phyloP scores from a whole-genome alignment of 2,888 invertebrate genomes.

The Rhagonycha fulva region DNA sequence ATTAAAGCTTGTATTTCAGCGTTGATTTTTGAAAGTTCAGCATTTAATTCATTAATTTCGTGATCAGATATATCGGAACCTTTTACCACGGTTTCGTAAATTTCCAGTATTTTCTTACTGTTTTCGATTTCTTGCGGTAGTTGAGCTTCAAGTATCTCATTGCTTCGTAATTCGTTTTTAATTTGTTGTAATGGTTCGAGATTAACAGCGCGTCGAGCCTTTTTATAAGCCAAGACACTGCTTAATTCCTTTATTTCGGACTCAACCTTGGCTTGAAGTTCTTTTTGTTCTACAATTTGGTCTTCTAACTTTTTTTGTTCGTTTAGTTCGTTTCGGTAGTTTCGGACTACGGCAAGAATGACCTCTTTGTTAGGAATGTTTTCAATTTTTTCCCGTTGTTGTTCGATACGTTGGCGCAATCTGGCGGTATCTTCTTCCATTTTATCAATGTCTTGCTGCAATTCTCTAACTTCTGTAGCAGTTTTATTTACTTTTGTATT shows the following conservation, averaged over 20 bases:
- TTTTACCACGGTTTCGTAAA: slow-evolving; percentile 69
- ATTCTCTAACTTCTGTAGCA: slow-evolving; percentile 72
- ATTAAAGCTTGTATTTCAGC: slow-evolving; percentile 32
- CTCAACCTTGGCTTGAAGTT: slow-evolving; percentile 56
- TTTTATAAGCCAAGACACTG: slow-evolving; percentile 26
- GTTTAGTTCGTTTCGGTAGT: slow-evolving; percentile 51
- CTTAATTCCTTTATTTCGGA: slow-evolving; percentile 35
- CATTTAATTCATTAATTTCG: slow-evolving; percentile 25
- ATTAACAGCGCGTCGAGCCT: slow-evolving; percentile 30
- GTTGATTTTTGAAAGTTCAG: slow-evolving; percentile 22
- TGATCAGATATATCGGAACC: slow-evolving; percentile 59
- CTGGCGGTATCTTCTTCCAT: slow-evolving; percentile 76
- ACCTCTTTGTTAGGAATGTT: slow-evolving; percentile 68
- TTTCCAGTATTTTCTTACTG: slow-evolving; percentile 68
- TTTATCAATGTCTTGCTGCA: slow-evolving; percentile 81
- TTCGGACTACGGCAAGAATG: slow-evolving; percentile 60
- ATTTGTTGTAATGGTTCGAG: slow-evolving; percentile 69
- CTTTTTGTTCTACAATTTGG: slow-evolving; percentile 57
- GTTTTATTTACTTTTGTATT: slow-evolving; percentile 47
- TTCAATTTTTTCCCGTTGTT: slow-evolving; percentile 62
- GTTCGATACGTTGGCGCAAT: slow-evolving; percentile 35
- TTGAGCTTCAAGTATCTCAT: slow-evolving; percentile 60
- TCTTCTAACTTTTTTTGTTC: slow-evolving; percentile 37
- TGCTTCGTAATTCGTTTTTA: slow-evolving; percentile 60
- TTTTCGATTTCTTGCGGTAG: slow-evolving; percentile 72